These are phyloP conservation scores for Gymnoscelis rufifasciata DNA, from an alignment of 2,888 invertebrate genomes.

Conservation along the genomic window DNA sequence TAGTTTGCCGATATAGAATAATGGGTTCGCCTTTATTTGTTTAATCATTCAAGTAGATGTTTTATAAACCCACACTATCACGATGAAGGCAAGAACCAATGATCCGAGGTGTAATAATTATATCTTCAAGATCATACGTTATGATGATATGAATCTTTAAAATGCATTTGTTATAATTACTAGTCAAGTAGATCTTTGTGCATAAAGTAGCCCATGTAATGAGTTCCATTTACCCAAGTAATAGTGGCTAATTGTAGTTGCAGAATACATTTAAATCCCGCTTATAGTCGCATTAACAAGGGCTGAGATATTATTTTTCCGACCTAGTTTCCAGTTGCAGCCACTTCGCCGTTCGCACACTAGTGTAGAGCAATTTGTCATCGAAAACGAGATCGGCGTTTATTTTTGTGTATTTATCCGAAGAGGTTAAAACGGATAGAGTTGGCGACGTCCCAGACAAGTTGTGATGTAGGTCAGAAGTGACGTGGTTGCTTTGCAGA, in stretches of 20 bases:
- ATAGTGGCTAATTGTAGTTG: slow-evolving; percentile 14
- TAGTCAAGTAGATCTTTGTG: neutral
- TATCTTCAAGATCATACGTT: too few species aligned
- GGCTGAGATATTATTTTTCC: slow-evolving; percentile 16
- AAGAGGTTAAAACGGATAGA: slow-evolving; percentile 37
- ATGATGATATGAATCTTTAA: too few species aligned
- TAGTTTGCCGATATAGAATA: slow-evolving; percentile 27
- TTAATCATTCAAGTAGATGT: slow-evolving; percentile 7
- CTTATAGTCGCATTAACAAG: slow-evolving; percentile 9
- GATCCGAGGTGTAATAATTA: too few species aligned
- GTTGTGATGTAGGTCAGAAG: slow-evolving; percentile 70
- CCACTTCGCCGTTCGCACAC: slow-evolving; percentile 3
- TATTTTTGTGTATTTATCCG: slow-evolving; percentile 31
- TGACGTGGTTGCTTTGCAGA: slow-evolving; percentile 53
- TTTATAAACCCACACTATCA: too few species aligned
- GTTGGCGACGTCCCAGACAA: slow-evolving; percentile 65
- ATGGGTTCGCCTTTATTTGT: slow-evolving; percentile 11
- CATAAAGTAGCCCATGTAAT: slow-evolving; percentile 10
- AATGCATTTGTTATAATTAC: too few species aligned
- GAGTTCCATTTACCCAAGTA: slow-evolving; percentile 20
- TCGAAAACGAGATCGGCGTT: slow-evolving; percentile 30
- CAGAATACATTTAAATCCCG: slow-evolving; percentile 15
- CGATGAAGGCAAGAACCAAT: too few species aligned
- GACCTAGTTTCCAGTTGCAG: slow-evolving; percentile 20
- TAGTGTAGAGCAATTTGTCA: slow-evolving; percentile 15